Percentiles rank a stretch among this genome's conserved stretches.
These are phyloP conservation scores for Potamarius usumacintae DNA, from an alignment of 2,113 vertebrate genomes.

Conservation along the genomic window DNA sequence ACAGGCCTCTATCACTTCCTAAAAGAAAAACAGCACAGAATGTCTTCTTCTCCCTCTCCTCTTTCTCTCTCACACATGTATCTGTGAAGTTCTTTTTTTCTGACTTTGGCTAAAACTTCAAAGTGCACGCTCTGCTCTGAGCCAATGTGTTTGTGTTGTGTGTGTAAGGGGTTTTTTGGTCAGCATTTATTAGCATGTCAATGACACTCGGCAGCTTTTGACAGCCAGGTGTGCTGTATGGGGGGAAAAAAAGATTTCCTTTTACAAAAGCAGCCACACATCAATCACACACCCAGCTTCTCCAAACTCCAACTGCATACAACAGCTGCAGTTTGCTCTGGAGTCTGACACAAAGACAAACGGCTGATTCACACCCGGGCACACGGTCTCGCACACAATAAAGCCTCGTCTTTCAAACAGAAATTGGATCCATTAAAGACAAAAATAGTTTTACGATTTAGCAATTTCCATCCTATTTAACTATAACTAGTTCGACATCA, in stretches of 20 bases:
- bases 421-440: background rate
- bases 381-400: background rate
- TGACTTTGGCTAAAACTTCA: conserved; percentile 47
- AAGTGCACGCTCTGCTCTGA: conserved; percentile 22
- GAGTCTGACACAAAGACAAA: background rate
- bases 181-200: conserved; percentile 56
- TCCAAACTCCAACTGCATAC: conserved; percentile 20
- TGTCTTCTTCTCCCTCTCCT: background rate
- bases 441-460: conserved; percentile 6
- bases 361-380: background rate
- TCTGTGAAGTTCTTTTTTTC: conserved; percentile 8
- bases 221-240: conserved; percentile 46
- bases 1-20: conserved; percentile 42
- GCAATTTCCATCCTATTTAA: background rate
- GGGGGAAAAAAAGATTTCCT: background rate
- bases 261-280: conserved; percentile 27
- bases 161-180: conserved; percentile 35
- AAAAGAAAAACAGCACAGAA: background rate
- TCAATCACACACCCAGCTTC: conserved; percentile 28
- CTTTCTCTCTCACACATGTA: conserved; percentile 19
- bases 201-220: conserved; percentile 38
- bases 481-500: background rate
- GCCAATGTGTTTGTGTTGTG: conserved; percentile 5
- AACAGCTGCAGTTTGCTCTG: conserved; percentile 19
- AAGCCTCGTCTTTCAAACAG: background rate